Evolutionary conservation across 2,888 invertebrate species (phyloP).

Genomic region (Aleiodes alternator): DNA sequence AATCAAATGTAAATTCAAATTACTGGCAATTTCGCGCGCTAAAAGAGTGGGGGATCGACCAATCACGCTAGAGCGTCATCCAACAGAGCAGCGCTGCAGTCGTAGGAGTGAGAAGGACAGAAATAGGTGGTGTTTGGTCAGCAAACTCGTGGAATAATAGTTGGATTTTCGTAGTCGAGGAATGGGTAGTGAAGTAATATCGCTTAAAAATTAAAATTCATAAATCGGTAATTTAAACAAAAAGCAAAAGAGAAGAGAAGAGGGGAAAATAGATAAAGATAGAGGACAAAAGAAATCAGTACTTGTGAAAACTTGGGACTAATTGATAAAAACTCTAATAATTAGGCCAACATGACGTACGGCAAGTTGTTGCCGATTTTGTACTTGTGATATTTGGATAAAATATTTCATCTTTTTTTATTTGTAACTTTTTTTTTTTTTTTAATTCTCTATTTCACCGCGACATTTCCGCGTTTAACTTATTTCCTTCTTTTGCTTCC

Average conservation of each 20-base stretch:
- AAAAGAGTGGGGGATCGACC: not conserved
- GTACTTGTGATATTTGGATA: constrained; percentile 13
- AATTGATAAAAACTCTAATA: not conserved
- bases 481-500: too few relatives aligned
- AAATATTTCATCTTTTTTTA: not conserved
- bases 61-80: too few relatives aligned
- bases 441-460: too few relatives aligned
- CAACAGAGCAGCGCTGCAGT: too few relatives aligned
- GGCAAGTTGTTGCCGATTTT: constrained; percentile 6
- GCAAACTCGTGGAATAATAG: constrained; percentile 31
- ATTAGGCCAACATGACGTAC: constrained; percentile 29
- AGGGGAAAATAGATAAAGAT: not conserved
- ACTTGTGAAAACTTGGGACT: not conserved
- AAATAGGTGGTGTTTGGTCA: not conserved
- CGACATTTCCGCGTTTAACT: too few relatives aligned
- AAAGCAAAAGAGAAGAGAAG: too few relatives aligned
- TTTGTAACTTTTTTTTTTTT: not conserved
- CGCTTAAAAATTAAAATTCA: not conserved
- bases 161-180: constrained; percentile 19
- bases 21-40: constrained; percentile 38
- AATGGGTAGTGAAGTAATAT: constrained; percentile 1
- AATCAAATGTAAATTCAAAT: not conserved
- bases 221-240: too few relatives aligned
- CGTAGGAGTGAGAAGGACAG: too few relatives aligned
- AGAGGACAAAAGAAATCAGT: not conserved